Evolutionary conservation across 2,888 invertebrate genomes (phyloP), one percentile per base, ranked within the genome.

Genomic region (Tachina fera): DNA sequence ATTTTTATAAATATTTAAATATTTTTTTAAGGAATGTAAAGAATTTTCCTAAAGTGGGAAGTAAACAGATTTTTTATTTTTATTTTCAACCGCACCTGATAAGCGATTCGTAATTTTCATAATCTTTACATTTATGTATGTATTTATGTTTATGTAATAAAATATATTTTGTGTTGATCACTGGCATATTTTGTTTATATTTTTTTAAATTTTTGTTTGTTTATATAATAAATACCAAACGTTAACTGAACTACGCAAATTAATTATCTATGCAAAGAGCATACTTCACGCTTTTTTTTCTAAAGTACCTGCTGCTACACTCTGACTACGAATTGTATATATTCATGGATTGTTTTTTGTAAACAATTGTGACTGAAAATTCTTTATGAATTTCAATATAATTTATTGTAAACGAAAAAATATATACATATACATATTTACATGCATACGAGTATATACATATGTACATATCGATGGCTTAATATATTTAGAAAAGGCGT

Each of bases 221-320:
- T 74, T 22, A 61, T 31, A 19, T 45, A 39, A 45, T 47, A 53
- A 63, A 45, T 53, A 72, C 41, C 13, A 75, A 71, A 63, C 53
- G 16, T 58, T 47, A 80, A 74, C 67, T 61, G 14, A 74, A 84
- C 84, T 79, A 80, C 86, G 86, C 86, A 86, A 79, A 65, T 77
- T n/a, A 84, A 78, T 87, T 84, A 63, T 82, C 65, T 79, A 87
- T 84, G 65, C 84, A 56, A 74, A 72, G 63, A 45, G 67, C 86
- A 86, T 83, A 51, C 45, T 41, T 41, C 51, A 67, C 47, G 72
- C 39, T 45, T 31, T 68, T 51, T 61, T 58, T 60, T 11, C n/a
- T 3, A 11, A 10, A 11, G 31, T 61, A 53, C 43, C 41, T 77
- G n/a, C 11, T 65, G 70, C 49, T 61, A 70, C 60, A 80, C 51